phyloP scores from a whole-genome alignment of 2,113 vertebrate genomes.

The Gavia stellata region DNA sequence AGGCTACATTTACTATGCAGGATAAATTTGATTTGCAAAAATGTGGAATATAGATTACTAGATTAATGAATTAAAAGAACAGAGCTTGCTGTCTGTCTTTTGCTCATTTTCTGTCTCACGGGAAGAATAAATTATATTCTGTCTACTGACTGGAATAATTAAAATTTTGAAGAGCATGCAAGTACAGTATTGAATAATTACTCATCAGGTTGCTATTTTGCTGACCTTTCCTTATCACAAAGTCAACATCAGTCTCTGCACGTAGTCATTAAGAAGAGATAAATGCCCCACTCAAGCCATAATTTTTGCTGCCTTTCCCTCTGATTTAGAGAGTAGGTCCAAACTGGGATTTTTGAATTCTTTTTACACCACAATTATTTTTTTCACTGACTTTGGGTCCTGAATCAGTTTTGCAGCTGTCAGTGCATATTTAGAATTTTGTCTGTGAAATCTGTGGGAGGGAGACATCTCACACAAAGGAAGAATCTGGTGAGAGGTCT shows the following conservation, averaged over 20 bases:
- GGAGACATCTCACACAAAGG: not conserved
- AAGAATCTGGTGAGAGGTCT: not conserved
- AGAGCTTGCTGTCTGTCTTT: not conserved
- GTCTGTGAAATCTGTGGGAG: not conserved
- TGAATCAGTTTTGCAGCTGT: not conserved
- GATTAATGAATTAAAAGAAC: constrained; percentile 29
- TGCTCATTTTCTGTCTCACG: not conserved
- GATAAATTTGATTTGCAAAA: constrained; percentile 39
- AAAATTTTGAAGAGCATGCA: not conserved
- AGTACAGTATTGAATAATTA: not conserved
- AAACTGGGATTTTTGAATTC: not conserved
- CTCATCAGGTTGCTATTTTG: not conserved
- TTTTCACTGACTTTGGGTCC: not conserved
- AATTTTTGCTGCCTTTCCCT: not conserved
- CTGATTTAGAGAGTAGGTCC: not conserved
- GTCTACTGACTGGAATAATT: not conserved
- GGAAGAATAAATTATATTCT: constrained; percentile 20
- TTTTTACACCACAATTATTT: not conserved
- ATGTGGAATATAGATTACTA: not conserved
- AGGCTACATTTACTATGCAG: constrained; percentile 6
- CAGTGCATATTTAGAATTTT: not conserved
- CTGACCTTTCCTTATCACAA: not conserved
- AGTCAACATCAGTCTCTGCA: not conserved
- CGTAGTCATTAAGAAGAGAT: not conserved
- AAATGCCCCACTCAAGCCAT: not conserved